A percentile compares a stretch with the other conserved stretches of the same genome.
phyloP scores from a whole-genome alignment of 1,140 invertebrate species.

The Oncopodura yosiiana region DNA sequence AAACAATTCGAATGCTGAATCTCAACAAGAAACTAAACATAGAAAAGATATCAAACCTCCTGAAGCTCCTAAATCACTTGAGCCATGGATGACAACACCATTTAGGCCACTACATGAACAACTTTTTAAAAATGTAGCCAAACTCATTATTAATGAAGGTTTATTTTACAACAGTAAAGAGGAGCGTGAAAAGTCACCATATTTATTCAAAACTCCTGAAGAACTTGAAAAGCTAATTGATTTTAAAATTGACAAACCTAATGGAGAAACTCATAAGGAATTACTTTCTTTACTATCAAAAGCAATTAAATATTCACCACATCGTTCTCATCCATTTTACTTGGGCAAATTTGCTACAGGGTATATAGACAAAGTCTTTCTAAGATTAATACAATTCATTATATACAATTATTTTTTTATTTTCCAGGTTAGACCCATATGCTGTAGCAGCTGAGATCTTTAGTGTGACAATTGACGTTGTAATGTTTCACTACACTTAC shows the following conservation, averaged over 20 bases:
- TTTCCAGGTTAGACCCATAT: slow-evolving; percentile 14
- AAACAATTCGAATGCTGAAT: no score
- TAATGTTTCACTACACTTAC: slow-evolving; percentile 6
- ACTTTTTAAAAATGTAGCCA: slow-evolving; percentile 4
- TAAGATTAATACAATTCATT: background rate
- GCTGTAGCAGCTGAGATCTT: slow-evolving; percentile 6
- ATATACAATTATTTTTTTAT: background rate
- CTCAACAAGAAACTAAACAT: no score
- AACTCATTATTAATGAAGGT: slow-evolving; percentile 8
- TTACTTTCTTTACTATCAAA: slow-evolving; percentile 51
- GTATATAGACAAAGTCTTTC: background rate
- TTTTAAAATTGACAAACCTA: slow-evolving; percentile 49
- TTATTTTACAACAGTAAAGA: slow-evolving; percentile 12
- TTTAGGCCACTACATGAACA: background rate
- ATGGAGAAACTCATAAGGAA: slow-evolving; percentile 53
- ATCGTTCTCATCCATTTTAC: slow-evolving; percentile 8
- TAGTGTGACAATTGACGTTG: background rate
- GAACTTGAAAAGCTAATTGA: slow-evolving; percentile 55
- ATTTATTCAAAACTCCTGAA: slow-evolving; percentile 42
- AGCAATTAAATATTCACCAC: slow-evolving; percentile 3
- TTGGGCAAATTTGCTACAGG: slow-evolving; percentile 2
- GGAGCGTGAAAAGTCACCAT: background rate
- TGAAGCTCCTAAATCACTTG: no score
- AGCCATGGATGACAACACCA: no score
- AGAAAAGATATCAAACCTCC: no score